Base-by-base conservation (phyloP, 1,140 invertebrate genomes). In the Bombus sylvicola region DNA sequence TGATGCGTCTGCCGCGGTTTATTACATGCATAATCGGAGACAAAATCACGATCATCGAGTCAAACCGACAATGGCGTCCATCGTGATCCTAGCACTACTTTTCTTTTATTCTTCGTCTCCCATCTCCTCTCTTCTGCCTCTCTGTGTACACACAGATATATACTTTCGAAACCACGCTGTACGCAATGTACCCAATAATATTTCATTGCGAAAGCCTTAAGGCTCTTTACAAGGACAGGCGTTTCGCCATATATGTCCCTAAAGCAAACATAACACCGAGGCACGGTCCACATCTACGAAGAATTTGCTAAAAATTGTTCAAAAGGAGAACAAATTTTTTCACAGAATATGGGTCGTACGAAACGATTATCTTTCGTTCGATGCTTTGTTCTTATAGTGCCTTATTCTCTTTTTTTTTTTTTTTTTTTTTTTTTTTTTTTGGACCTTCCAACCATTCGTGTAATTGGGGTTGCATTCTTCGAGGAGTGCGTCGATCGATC, bases 391-490 rank as follows among this genome's bases (percentile, higher is more conserved):
- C 84, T 77, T 89, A 37, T 2, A 28, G 13, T 31, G 6, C 22
- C 18, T 10, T 78, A 57, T n/a, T 53, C 31, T 41, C 5, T 31
- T 31, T 31, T n/a, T 31, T 25, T 43, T 66, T 25, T 9, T 22
- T 31, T 3, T 77, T 41, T 37, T 68, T 34, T 57, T 68, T 34
- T 28, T 34, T 39, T 4, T n/a, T 77, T 86, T 81, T 90, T 91
- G 89, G 90, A 91, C 90, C 90, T 87, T 90, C 82, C 85, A 90
- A 91, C 90, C 90, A 91, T 91, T 77, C 78, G 41, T 62, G 59
- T 39, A 66, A 79, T 69, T 83, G 53, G 87, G 81, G 47, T 87
- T 85, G 78, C 87, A 82, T 80, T 41, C 75, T 62, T 47, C 88
- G 77, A 81, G 86, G 81, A 83, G 62, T 34, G 64, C 80, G 76